Evolutionary conservation across 1,140 invertebrate species (phyloP), one percentile per base, ranked within the genome.

Genomic region (Copidosoma floridanum): DNA sequence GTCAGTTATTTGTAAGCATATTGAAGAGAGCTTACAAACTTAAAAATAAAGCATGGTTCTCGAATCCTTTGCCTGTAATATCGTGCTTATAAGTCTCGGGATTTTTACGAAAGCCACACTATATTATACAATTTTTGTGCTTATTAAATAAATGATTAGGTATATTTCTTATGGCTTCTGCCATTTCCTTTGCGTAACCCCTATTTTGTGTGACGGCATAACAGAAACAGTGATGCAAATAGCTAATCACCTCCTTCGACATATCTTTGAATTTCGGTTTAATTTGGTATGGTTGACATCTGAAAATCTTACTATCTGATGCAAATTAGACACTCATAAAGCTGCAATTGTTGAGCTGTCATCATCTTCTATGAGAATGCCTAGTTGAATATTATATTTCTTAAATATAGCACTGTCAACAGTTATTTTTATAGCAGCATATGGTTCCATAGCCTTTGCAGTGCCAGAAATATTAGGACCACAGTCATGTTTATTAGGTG

Each of bases 101-200:
- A n/a, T 63, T 41, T 44, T 46, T 26, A 14, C 46, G 21, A 20
- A 29, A 66, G n/a, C 20, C 37, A 20, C 67, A 66, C 67, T 65
- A 66, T 27, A 27, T 18, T 0, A 59, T 60, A 55, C 62, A 66
- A 11, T 66, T 43, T 14, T 55, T 48, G 43, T 68, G 64, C 11
- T 40, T 12, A 16, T 58, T 56, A 48, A 63, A 67, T 38, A 23
- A 18, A 38, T 68, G 62, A 11, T 56, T 27, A 4, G 65, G 57
- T 27, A 68, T 68, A 26, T 66, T 61, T 58, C 38, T 54, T n/a
- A n/a, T n/a, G n/a, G n/a, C n/a, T n/a, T n/a, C n/a, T n/a, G 63
- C 41, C 55, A 66, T 61, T 24, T 21, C 18, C 12, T 41, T 21
- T 44, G 27, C 47, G 26, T 63, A 8, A 7, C 65, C 57, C 16